These are phyloP conservation scores for Seira ritae DNA, from an alignment of 2,888 invertebrate species.

Conservation along the genomic window DNA sequence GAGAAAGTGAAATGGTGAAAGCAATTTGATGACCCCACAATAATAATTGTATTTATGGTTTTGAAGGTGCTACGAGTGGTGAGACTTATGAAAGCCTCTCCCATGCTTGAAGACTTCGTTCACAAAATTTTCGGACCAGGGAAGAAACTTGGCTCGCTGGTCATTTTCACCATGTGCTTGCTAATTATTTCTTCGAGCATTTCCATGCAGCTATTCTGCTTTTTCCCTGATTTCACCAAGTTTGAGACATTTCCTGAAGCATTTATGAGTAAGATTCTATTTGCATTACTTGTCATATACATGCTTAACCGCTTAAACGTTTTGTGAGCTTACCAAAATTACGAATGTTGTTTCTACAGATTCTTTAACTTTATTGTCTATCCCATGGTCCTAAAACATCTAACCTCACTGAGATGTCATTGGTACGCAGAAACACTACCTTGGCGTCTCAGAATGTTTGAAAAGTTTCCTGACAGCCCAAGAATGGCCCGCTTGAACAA, in stretches of 20 bases:
- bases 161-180: constrained; percentile 99
- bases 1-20: background rate
- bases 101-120: constrained; percentile 98
- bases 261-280: constrained; percentile 71
- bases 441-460: constrained; percentile 95
- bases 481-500: constrained; percentile 97
- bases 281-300: background rate
- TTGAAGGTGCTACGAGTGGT: constrained; percentile 93
- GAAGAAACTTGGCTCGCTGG: constrained; percentile 99
- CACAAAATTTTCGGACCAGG: constrained; percentile 96
- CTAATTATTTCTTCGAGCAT: constrained; percentile 98
- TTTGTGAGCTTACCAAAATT: too few relatives aligned
- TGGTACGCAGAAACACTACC: constrained; percentile 86
- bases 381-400: too few relatives aligned
- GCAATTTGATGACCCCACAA: background rate
- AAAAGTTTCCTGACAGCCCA: constrained; percentile 98
- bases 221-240: constrained; percentile 94
- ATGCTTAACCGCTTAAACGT: background rate
- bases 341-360: too few relatives aligned
- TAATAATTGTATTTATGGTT: constrained; percentile 23
- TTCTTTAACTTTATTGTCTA: too few relatives aligned
- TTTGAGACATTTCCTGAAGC: constrained; percentile 98
- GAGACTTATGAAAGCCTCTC: constrained; percentile 97
- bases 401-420: constrained; percentile 4
- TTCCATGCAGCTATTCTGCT: constrained; percentile 99